Base-by-base conservation (phyloP, 2,888 invertebrate genomes). In the Muschampia plurimacula region DNA sequence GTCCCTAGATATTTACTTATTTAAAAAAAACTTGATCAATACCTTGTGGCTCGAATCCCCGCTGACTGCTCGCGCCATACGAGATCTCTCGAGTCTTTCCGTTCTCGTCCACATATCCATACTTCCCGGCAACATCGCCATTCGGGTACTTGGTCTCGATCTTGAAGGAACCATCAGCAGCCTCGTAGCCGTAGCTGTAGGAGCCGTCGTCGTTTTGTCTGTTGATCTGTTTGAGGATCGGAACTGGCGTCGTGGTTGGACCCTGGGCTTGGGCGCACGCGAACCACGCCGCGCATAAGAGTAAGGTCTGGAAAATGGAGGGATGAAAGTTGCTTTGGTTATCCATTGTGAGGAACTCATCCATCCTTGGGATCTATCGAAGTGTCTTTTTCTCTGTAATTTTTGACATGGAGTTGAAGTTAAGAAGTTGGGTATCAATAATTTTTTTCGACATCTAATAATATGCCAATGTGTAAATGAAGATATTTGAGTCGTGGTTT, bases 141-240 rank as follows among this genome's bases (percentile, higher is more conserved):
- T 95, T 95, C 0, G 96, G 95, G 32, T 96, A 90, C 87, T 98
- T 98, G 10, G 98, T 98, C 90, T 98, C 98, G 83, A 98, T 98
- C 93, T 98, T 98, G 95, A 98, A 98, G 8, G 97, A 96, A 52
- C 98, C 98, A 84, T 98, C 98, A 41, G 96, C 98, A 2, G 97
- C 97, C 85, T 98, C 98, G 88, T 97, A 98, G 0, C 98, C 98
- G 83, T 98, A 98, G 0, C 98, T 98, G 91, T 98, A 98, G 0
- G 98, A 98, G 69, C 98, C 98, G 84, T 98, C 98, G 86, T 98
- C 97, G 82, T 98, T 97, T 92, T 97, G 98, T 75, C 96, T 95
- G 94, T 97, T 97, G 85, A 98, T 96, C 89, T 97, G 97, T 86
- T 97, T 97, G 67, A 97, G 92, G 84, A 97, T 97, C 0, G 97